These are phyloP conservation scores for Microctonus brassicae DNA, from an alignment of 2,888 invertebrate genomes.

Conservation along the genomic window DNA sequence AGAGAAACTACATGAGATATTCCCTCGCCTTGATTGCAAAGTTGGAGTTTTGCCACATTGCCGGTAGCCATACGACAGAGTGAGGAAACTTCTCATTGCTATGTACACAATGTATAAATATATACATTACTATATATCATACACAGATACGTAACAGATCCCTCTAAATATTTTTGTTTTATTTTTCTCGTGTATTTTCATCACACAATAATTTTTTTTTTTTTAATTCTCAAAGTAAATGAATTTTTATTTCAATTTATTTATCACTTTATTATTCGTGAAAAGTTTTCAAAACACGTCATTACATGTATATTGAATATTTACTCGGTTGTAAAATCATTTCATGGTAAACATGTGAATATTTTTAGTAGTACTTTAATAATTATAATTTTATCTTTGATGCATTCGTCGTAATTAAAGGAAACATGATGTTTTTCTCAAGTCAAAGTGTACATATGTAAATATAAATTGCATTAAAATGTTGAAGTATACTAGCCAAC, in stretches of 20 bases:
- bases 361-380: not conserved
- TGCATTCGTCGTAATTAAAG: not conserved
- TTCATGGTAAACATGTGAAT: too few species aligned
- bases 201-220: not conserved
- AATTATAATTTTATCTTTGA: not conserved
- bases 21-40: slow-evolving; percentile 37
- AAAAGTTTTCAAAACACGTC: too few species aligned
- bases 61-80: slow-evolving; percentile 28
- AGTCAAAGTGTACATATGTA: too few species aligned
- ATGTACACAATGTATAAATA: not conserved
- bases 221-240: not conserved
- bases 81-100: slow-evolving; percentile 23
- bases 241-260: not conserved
- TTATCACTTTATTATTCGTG: not conserved
- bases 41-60: slow-evolving; percentile 38
- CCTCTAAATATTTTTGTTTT: not conserved
- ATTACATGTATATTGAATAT: too few species aligned
- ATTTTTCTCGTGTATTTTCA: slow-evolving; percentile 1
- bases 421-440: not conserved
- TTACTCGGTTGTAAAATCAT: too few species aligned
- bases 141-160: too few species aligned
- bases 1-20: slow-evolving; percentile 34
- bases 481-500: too few species aligned
- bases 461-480: too few species aligned
- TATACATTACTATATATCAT: not conserved